Evolutionary conservation across 2,113 vertebrate genomes (phyloP).

Genomic region (Stigmatopora argus): DNA sequence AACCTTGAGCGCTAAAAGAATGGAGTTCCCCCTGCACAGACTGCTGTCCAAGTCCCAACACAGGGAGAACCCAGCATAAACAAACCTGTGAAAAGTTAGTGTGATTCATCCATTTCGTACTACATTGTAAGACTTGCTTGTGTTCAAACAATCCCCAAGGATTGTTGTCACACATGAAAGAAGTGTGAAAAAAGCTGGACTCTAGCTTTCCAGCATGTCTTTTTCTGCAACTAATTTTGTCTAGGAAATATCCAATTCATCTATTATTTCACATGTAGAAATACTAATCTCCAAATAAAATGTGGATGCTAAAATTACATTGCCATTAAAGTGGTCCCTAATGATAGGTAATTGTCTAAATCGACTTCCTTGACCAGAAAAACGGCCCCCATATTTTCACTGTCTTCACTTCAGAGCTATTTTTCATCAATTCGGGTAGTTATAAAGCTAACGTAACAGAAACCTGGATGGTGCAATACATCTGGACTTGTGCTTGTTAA

Average conservation of each 20-base stretch:
- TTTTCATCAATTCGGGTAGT: slow-evolving; percentile 38
- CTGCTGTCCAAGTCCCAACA: not conserved
- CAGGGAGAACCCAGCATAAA: slow-evolving; percentile 1
- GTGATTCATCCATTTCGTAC: slow-evolving; percentile 12
- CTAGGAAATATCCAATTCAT: not conserved
- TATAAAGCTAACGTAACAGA: slow-evolving; percentile 58
- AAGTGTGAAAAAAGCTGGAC: not conserved
- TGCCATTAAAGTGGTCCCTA: not conserved
- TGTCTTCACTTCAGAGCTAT: slow-evolving; percentile 27
- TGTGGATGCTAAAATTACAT: not conserved
- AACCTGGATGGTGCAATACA: slow-evolving; percentile 45
- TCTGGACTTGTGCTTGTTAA: slow-evolving; percentile 49
- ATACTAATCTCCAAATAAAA: not conserved
- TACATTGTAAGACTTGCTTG: slow-evolving; percentile 21
- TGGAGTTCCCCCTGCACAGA: not conserved
- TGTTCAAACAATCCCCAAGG: slow-evolving; percentile 17
- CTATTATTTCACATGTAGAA: not conserved
- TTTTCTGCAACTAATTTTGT: not conserved
- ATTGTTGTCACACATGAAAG: not conserved
- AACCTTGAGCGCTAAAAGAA: slow-evolving; percentile 3
- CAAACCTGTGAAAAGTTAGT: slow-evolving; percentile 12
- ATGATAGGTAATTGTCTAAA: too few species aligned
- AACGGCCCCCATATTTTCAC: slow-evolving; percentile 34
- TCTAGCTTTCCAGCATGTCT: not conserved
- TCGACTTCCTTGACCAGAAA: too few species aligned